phyloP scores from a whole-genome alignment of 2,797 vertebrate species.

The Hemibagrus guttatus region DNA sequence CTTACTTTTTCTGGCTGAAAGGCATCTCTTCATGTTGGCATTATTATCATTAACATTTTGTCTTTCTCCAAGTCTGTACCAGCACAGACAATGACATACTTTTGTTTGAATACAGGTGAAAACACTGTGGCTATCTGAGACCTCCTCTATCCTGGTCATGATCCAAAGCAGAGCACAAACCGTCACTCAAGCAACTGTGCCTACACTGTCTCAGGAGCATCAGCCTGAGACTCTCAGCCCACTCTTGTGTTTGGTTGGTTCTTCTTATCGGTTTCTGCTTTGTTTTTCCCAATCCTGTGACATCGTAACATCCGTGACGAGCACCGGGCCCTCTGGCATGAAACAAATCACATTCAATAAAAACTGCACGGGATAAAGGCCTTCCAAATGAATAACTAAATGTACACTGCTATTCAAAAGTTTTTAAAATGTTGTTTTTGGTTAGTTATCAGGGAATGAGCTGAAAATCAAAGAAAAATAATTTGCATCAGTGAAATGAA shows the following conservation, averaged over 20 bases:
- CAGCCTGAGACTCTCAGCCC: conserved; percentile 25
- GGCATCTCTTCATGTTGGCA: neutral
- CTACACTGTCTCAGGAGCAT: conserved; percentile 21
- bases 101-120: conserved; percentile 27
- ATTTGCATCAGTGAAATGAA: neutral
- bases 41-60: neutral
- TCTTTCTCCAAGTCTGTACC: neutral
- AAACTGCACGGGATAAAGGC: conserved; percentile 4
- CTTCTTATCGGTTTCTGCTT: conserved; percentile 4
- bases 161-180: conserved; percentile 6
- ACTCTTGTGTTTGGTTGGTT: conserved; percentile 21
- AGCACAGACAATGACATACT: conserved; percentile 17
- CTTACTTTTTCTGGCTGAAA: neutral
- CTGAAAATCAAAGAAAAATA: neutral
- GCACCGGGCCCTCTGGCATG: conserved; percentile 34
- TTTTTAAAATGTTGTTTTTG: neutral
- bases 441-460: neutral
- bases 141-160: conserved; percentile 24
- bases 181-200: conserved; percentile 30
- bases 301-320: conserved; percentile 25
- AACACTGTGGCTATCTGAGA: conserved; percentile 36
- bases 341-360: neutral
- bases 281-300: conserved; percentile 21
- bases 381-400: neutral
- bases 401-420: neutral